Evolutionary conservation across 2,888 invertebrate genomes (phyloP), one percentile per base, ranked within the genome.

Genomic region (Rhamphomyia laevipes): DNA sequence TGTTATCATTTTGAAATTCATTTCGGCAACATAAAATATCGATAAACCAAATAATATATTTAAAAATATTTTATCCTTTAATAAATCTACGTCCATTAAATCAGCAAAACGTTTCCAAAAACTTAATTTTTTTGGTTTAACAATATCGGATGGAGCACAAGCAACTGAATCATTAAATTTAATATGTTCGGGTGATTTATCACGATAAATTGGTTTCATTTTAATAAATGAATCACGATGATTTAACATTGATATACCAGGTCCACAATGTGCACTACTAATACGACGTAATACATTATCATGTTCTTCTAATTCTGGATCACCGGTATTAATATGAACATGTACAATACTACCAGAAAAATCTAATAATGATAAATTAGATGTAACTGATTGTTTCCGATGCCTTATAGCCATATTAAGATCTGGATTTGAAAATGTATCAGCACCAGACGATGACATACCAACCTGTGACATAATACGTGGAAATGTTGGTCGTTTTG

Each of bases 271-370:
- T 12, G 66, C 63, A 12, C 68, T 69, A 50, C 63, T 65, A 0
- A 70, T 68, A 13, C 68, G 63, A 46, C 64, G 63, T 27, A 71
- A 54, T 30, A 65, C 66, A n/a, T 67, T 65, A 55, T 70, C 70
- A 43, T 68, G 64, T 42, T 60, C 60, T 55, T 70, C 70, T 48
- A 68, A 63, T 47, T 71, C 70, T 42, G 66, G 67, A 54, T 71
- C 71, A n/a, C 71, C 70, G 35, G 63, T 65, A 66, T 79, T 79
- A 54, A 83, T 72, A 64, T 82, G 82, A 50, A 84, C 72, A 61
- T 82, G 82, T 51, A 83, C 68, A 62, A 81, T 82, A 57, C 84
- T 84, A 53, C 84, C 84, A 33, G 81, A 82, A 65, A 84, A 84
- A 67, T 84, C 84, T 76, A 84, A 77, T 57, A 81, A 77, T 1